Conservation (phyloP, 2,888 invertebrate species). For the Pyrrhopygopsis socrates region DNA sequence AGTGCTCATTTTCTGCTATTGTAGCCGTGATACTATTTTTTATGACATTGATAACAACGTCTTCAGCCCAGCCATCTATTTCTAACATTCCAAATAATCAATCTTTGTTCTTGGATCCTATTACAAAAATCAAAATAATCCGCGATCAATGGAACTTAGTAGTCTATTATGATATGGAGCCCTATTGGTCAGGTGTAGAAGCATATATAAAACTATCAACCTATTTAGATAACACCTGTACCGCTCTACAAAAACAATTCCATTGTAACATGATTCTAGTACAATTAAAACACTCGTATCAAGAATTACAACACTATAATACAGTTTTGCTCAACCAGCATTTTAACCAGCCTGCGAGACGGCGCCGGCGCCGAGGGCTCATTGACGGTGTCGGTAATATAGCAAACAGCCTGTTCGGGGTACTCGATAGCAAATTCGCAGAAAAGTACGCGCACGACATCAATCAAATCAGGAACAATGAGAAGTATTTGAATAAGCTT, state of each 20-base stretch:
- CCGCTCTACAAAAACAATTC: not conserved
- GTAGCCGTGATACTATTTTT: too few relatives aligned
- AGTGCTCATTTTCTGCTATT: too few relatives aligned
- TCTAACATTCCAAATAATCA: not conserved
- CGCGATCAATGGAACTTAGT: not conserved
- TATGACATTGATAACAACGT: too few relatives aligned
- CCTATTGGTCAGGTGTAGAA: not conserved
- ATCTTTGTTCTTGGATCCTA: not conserved
- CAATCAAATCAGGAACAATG: not conserved
- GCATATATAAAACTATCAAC: not conserved
- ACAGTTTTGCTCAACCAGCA: not conserved
- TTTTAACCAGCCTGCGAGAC: not conserved
- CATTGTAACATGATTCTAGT: not conserved
- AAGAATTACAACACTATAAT: not conserved
- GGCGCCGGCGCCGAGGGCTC: not conserved
- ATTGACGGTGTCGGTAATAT: not conserved
- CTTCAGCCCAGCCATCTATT: too few relatives aligned
- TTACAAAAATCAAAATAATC: not conserved
- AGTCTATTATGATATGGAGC: not conserved
- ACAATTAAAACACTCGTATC: not conserved
- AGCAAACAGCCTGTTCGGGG: not conserved
- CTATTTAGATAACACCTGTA: not conserved
- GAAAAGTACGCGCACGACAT: not conserved
- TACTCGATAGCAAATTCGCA: not conserved
- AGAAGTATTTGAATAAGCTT: constrained; percentile 7